These are phyloP conservation scores for Umimayanthus chanpuru DNA, from an alignment of 92 coral and sea anemone species.

Conservation along the genomic window DNA sequence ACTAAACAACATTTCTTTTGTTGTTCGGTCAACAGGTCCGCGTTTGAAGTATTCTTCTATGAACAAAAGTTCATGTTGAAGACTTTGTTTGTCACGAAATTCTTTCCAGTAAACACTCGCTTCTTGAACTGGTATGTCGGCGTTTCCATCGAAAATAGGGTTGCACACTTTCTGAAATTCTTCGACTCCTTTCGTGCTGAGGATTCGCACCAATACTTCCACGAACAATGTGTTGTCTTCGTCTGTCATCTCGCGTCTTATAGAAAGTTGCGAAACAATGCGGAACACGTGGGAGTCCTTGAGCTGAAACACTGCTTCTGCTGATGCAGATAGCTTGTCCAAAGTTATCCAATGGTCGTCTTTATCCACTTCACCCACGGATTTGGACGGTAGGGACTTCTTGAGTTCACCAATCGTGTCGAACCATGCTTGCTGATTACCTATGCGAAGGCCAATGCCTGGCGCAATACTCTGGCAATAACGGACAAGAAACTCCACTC, in stretches of 20 bases:
- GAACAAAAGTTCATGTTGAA: constrained; percentile 57
- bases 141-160: neutral
- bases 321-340: neutral
- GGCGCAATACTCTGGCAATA: constrained; percentile 13
- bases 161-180: constrained; percentile 35
- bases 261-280: neutral
- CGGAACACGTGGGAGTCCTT: constrained; percentile 12
- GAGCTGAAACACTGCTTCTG: constrained; percentile 15
- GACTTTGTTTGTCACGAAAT: constrained; percentile 25
- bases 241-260: constrained; percentile 2
- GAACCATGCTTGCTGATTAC: constrained; percentile 4
- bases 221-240: neutral
- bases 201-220: constrained; percentile 7
- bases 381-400: neutral
- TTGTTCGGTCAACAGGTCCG: neutral
- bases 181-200: neutral
- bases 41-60: constrained; percentile 46
- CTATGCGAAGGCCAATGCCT: neutral
- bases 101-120: constrained; percentile 32
- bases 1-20: constrained; percentile 43
- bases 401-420: neutral
- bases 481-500: neutral
- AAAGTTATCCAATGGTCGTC: neutral
- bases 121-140: neutral
- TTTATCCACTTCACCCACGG: constrained; percentile 3